These are phyloP conservation scores for Lagodon rhomboides DNA, from an alignment of 2,797 vertebrate genomes.

Conservation along the genomic window DNA sequence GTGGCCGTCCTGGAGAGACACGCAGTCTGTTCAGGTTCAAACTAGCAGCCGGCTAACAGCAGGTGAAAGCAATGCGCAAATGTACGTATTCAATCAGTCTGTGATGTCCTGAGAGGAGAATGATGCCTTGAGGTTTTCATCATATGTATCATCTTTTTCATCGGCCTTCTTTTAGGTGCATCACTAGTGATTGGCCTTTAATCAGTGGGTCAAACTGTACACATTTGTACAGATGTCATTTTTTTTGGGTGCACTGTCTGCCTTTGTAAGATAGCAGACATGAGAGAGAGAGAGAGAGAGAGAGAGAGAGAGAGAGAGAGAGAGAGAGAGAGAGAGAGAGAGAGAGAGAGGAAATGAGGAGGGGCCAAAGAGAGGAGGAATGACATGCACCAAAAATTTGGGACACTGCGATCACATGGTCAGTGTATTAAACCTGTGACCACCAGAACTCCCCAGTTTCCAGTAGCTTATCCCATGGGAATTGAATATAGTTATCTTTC, in stretches of 20 bases:
- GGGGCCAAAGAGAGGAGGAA: not conserved
- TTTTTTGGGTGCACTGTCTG: too few species aligned
- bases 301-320: too few species aligned
- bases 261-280: not conserved
- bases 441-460: not conserved
- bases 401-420: not conserved
- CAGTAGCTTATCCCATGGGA: not conserved
- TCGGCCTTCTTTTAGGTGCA: not conserved
- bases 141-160: not conserved
- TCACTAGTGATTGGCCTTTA: not conserved
- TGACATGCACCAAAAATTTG: not conserved
- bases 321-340: too few species aligned
- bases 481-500: not conserved
- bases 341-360: not conserved
- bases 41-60: not conserved
- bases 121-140: not conserved
- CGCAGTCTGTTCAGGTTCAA: not conserved
- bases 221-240: too few species aligned
- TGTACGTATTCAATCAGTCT: not conserved
- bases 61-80: not conserved
- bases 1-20: constrained; percentile 90
- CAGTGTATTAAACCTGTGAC: not conserved
- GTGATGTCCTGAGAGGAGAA: not conserved
- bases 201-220: not conserved
- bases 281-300: too few species aligned